Base-by-base conservation (phyloP, 2,888 invertebrate genomes). In the Drosophila birchii region DNA sequence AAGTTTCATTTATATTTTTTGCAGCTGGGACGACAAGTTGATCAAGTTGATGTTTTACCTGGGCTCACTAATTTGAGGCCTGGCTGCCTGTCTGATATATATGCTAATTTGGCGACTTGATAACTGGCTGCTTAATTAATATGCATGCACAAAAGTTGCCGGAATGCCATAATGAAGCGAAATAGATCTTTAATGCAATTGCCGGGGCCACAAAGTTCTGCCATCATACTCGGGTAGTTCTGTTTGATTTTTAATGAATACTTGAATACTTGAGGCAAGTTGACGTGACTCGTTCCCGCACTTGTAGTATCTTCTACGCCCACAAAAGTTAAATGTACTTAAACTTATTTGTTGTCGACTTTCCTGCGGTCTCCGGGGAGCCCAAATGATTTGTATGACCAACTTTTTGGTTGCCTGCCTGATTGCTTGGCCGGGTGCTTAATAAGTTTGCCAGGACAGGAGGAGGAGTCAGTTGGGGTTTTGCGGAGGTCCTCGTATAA, bases 131-230 rank as follows among this genome's bases (percentile, higher is more conserved):
- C 74, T 81, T 81, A 81, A 81, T 81, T 81, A 81, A 81, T 81
- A 81, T 84, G 77, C 79, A 84, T 81, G 79, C 79, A 77, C 60
- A 81, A 81, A 81, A 81, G 79, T 81, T 81, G 54, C 16, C 14
- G n/a, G 11, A 68, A 67, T 56, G 56, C 38, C 64, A 77, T 75
- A 81, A 81, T 79, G 75, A 79, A 62, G 66, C 74, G 74, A 81
- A 81, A 84, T 81, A 84, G 81, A 84, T 84, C 81, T 81, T 79
- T 81, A 81, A 81, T 81, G 81, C 79, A 81, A 84, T 81, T 81
- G 77, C 79, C 59, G 39, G 67, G 34, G 51, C 45, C 60, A 59
- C 74, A 49, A 74, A 51, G 59, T 75, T 56, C 11, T 51, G 32
- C 53, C 57, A 56, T 58, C 67, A 12, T 34, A 43, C 38, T 44